Evolutionary conservation across 2,113 vertebrate species (phyloP).

Genomic region (Amblyopsis rosae): DNA sequence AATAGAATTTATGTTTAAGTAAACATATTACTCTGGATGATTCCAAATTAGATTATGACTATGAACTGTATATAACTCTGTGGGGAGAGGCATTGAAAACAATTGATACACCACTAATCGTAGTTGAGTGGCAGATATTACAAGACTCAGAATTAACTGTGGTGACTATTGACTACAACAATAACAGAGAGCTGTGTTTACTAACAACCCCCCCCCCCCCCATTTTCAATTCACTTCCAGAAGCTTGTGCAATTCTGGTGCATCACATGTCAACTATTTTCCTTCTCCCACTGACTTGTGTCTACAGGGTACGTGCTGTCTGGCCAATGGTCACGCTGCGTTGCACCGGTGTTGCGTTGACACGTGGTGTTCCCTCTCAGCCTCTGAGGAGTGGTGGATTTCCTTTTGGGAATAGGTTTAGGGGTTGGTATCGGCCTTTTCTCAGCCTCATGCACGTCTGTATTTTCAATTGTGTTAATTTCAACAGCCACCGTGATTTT

Average conservation of each 20-base stretch:
- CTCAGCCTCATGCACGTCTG: background rate
- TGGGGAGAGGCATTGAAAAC: too few relatives aligned
- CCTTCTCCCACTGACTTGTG: constrained; percentile 68
- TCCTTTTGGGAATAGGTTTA: constrained; percentile 40
- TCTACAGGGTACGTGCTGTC: constrained; percentile 73
- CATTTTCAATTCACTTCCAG: too few relatives aligned
- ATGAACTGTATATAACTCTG: too few relatives aligned
- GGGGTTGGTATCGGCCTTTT: constrained; percentile 6
- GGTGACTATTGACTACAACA: too few relatives aligned
- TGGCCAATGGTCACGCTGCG: constrained; percentile 51
- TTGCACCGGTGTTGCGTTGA: constrained; percentile 29
- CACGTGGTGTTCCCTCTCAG: constrained; percentile 22
- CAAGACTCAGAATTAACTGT: too few relatives aligned
- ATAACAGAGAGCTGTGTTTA: too few relatives aligned
- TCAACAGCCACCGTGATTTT: constrained; percentile 58
- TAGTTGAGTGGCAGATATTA: too few relatives aligned
- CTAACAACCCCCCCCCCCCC: too few relatives aligned
- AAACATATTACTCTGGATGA: too few relatives aligned
- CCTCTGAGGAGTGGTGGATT: constrained; percentile 50
- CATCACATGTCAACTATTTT: constrained; percentile 42
- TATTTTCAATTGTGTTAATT: constrained; percentile 40
- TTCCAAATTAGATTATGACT: background rate
- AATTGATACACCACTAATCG: too few relatives aligned
- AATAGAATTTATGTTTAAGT: too few relatives aligned
- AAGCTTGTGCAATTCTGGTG: too few relatives aligned